phyloP scores from a whole-genome alignment of 2,888 invertebrate genomes.

The Cosmorhoe ocellata region DNA sequence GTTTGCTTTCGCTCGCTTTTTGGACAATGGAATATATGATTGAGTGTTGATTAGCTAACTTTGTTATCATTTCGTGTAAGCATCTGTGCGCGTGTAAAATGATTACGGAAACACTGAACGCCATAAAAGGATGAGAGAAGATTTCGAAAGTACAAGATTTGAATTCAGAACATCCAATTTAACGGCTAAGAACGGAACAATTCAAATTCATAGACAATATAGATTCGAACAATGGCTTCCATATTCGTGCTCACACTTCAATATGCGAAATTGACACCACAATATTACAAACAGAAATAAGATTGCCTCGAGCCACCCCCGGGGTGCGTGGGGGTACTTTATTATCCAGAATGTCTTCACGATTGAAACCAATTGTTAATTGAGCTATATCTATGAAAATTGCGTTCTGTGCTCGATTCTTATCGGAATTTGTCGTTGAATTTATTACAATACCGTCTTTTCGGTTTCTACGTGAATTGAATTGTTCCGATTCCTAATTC shows the following conservation, averaged over 20 bases:
- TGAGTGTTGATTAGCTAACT: conserved; percentile 33
- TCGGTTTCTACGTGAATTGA: conserved; percentile 59
- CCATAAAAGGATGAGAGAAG: conserved; percentile 21
- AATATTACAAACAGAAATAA: conserved; percentile 82
- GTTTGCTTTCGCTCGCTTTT: conserved; percentile 39
- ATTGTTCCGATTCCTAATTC: conserved; percentile 52
- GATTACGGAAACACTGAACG: conserved; percentile 14
- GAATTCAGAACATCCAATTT: conserved; percentile 46
- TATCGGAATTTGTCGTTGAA: conserved; percentile 78
- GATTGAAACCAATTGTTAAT: conserved; percentile 83
- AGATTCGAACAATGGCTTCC: conserved; percentile 62
- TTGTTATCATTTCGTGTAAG: conserved; percentile 16
- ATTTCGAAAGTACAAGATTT: conserved; percentile 30
- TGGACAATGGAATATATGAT: conserved; percentile 35
- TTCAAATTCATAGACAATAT: conserved; percentile 69
- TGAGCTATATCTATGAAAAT: conserved; percentile 82
- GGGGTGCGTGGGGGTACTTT: conserved; percentile 65
- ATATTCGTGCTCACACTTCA: conserved; percentile 75
- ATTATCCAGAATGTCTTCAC: conserved; percentile 79
- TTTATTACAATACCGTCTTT: conserved; percentile 67
- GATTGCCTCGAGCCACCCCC: conserved; percentile 69
- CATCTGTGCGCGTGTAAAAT: conserved; percentile 15
- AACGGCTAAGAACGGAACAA: conserved; percentile 53
- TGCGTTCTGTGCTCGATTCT: conserved; percentile 76
- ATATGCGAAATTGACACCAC: conserved; percentile 82